phyloP scores from a whole-genome alignment of 2,797 vertebrate species.

The Nannoperca obscura region DNA sequence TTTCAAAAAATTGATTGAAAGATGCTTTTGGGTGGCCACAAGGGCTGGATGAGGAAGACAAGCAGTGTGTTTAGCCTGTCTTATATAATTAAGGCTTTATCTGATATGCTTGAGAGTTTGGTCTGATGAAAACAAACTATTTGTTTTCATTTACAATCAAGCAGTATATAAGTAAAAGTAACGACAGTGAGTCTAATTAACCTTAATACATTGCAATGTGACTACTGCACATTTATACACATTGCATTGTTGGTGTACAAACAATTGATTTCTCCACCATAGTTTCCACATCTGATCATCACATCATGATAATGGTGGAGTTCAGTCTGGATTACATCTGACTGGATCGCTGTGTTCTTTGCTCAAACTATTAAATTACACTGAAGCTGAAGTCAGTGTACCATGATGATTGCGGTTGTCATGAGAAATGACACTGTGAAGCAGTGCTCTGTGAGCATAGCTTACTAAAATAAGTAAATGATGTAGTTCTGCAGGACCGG shows the following conservation, averaged over 20 bases:
- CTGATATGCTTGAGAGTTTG: neutral
- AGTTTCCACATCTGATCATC: constrained; percentile 1
- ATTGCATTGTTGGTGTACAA: neutral
- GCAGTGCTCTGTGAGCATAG: constrained; percentile 33
- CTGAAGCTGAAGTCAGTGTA: constrained; percentile 30
- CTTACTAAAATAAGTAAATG: constrained; percentile 39
- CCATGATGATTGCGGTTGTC: neutral
- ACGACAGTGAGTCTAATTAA: neutral
- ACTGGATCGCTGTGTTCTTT: constrained; percentile 17
- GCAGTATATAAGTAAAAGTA: neutral
- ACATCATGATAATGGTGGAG: constrained; percentile 26
- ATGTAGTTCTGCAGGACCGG: constrained; percentile 25
- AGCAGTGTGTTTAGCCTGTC: neutral
- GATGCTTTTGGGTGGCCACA: neutral
- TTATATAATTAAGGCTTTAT: constrained; percentile 2
- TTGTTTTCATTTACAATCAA: neutral
- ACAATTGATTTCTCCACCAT: neutral
- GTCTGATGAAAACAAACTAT: neutral
- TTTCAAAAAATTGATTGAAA: constrained; percentile 18
- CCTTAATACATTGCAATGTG: neutral
- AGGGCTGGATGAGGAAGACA: neutral
- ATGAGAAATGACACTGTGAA: constrained; percentile 12
- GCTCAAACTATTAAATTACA: constrained; percentile 10
- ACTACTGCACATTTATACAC: neutral
- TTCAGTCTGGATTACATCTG: constrained; percentile 13